Percentiles rank a stretch among this genome's conserved stretches.
These are phyloP conservation scores for Amorpha juglandis DNA, from an alignment of 2,888 invertebrate species.

Conservation along the genomic window DNA sequence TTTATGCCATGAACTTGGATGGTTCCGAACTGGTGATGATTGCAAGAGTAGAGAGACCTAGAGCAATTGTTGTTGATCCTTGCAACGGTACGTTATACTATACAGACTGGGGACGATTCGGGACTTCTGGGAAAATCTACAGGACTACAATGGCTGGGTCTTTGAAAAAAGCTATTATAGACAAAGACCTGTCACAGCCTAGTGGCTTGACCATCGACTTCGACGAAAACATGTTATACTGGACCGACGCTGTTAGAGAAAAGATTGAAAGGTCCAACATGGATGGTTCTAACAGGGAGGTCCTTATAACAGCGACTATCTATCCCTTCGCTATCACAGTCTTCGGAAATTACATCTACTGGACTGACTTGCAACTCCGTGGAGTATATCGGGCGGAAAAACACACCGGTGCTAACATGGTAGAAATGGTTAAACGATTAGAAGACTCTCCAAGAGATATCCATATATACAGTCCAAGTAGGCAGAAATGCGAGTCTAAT, in stretches of 20 bases:
- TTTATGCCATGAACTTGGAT: constrained; percentile 97
- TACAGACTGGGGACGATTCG: constrained; percentile 98
- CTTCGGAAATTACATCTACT: constrained; percentile 95
- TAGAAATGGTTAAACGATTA: constrained; percentile 96
- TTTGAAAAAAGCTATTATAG: constrained; percentile 93
- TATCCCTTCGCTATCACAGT: constrained; percentile 98
- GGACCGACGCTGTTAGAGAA: constrained; percentile 98
- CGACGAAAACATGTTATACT: constrained; percentile 95
- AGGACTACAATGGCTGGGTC: constrained; percentile 98
- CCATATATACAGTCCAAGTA: constrained; percentile 91
- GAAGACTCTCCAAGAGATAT: constrained; percentile 97
- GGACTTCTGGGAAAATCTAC: constrained; percentile 96
- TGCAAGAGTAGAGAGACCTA: constrained; percentile 94
- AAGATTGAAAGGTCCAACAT: constrained; percentile 97
- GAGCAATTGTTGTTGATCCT: constrained; percentile 98
- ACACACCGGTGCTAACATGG: constrained; percentile 97
- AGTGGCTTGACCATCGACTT: constrained; percentile 98
- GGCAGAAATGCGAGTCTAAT: constrained; percentile 92
- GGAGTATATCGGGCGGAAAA: constrained; percentile 99
- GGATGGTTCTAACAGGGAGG: constrained; percentile 93
- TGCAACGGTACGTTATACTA: constrained; percentile 98
- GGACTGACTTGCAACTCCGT: constrained; percentile 96
- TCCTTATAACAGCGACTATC: constrained; percentile 94
- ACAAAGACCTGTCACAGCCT: constrained; percentile 96
- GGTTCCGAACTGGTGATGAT: constrained; percentile 95